These are phyloP conservation scores for Alloplasta piceator DNA, from an alignment of 2,888 invertebrate species.

Conservation along the genomic window DNA sequence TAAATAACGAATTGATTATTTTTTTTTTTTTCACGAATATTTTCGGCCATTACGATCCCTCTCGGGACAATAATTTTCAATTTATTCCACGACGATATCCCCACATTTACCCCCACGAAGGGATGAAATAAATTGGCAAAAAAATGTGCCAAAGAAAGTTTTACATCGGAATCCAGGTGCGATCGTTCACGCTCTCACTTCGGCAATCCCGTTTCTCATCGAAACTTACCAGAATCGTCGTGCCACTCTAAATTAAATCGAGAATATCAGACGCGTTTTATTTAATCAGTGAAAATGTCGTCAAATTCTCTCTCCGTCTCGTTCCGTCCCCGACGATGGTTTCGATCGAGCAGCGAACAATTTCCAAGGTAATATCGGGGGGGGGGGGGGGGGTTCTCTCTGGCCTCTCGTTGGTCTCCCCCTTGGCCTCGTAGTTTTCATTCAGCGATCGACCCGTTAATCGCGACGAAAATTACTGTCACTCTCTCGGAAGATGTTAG, in stretches of 20 bases:
- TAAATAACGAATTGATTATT: neutral
- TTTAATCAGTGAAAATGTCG: conserved; percentile 77
- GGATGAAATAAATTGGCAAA: conserved; percentile 15
- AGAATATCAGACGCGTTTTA: conserved; percentile 82
- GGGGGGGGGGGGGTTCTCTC: neutral
- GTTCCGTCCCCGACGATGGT: neutral
- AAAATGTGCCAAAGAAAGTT: conserved; percentile 45
- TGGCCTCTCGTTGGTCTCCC: neutral
- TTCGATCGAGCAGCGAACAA: conserved; percentile 70
- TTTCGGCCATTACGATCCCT: conserved; percentile 51
- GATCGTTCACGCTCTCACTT: conserved; percentile 32
- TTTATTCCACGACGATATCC: conserved; percentile 73
- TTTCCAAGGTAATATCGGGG: conserved; percentile 74
- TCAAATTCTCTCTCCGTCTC: conserved; percentile 41
- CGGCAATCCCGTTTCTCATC: conserved; percentile 44
- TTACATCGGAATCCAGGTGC: conserved; percentile 44
- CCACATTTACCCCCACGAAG: conserved; percentile 9
- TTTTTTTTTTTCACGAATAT: neutral
- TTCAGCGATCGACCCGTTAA: conserved; percentile 70
- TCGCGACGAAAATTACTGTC: conserved; percentile 74
- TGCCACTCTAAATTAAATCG: conserved; percentile 80
- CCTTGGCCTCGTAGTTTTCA: conserved; percentile 39
- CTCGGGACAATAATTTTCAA: conserved; percentile 77
- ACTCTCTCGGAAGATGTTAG: conserved; percentile 60
- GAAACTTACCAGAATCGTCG: conserved; percentile 46